Base-by-base conservation (phyloP, 2,888 invertebrate genomes). In the Perizoma affinitatum region DNA sequence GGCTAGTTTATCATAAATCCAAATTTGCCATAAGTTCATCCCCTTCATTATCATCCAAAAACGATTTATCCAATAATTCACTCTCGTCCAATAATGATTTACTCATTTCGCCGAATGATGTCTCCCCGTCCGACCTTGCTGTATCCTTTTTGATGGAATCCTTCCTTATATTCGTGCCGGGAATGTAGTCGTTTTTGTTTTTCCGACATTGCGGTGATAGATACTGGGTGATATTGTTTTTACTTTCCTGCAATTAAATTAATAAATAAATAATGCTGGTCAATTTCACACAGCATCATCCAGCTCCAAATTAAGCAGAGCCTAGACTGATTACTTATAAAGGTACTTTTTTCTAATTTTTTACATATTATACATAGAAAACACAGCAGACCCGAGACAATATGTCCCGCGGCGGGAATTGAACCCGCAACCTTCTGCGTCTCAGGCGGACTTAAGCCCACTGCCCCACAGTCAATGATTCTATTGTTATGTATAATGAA, bases 11-110 rank as follows among this genome's bases (percentile, higher is more conserved):
- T 85, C 79, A 93, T 82, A 90, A 86, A 68, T 92, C 86, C 52
- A 94, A 76, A 72, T 91, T 88, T n/a, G 93, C 91, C 46, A 95
- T 85, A 33, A 94, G 68, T 61, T 93, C 94, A 71, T 95, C 95
- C 52, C 93, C 93, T 70, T 94, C 94, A 53, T 94, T 93, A 71
- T 93, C 85, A 45, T 86, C 85, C 34, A 86, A 63, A 63, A 92
- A 92, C 0, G 82, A 82, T 53, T 79, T 79, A 11, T 79, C 79
- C 1, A 65, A 59, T 45, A 66, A 51, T 4, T 61, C 62, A 61
- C 66, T 70, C 34, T 65, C 61, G 33, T 53, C 46, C 7, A 58
- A 41, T 48, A 58, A 58, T n/a, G 43, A 6, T 42, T 57, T 49
- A 50, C 49, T 50, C 10, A 38, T 11, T 43, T 52, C 58, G 52